Evolutionary conservation across 2,888 invertebrate genomes (phyloP).

Genomic region (Magallana nippona): DNA sequence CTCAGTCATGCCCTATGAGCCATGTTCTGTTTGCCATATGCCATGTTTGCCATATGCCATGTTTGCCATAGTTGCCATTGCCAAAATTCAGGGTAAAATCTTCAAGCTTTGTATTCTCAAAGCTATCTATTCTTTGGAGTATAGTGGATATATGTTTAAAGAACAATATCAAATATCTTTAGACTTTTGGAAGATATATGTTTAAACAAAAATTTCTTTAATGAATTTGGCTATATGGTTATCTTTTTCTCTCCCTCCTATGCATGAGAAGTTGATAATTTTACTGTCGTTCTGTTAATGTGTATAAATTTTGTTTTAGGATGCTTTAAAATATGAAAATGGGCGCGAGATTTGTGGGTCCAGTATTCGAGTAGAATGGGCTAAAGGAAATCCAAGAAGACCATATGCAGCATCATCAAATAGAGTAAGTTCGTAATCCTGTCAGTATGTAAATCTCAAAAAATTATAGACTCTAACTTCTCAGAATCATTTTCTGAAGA

Average conservation of each 20-base stretch:
- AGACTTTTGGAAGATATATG: background rate
- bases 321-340: constrained; percentile 80
- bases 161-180: background rate
- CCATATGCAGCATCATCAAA: constrained; percentile 58
- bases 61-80: constrained; percentile 12
- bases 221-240: background rate
- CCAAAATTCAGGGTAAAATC: constrained; percentile 29
- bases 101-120: constrained; percentile 28
- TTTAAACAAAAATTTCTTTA: background rate
- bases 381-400: constrained; percentile 78
- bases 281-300: background rate
- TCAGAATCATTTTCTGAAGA: background rate
- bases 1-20: constrained; percentile 31
- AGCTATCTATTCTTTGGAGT: constrained; percentile 25
- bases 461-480: background rate
- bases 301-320: constrained; percentile 67
- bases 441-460: background rate
- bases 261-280: background rate
- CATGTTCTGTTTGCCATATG: constrained; percentile 33
- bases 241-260: constrained; percentile 12
- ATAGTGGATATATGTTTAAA: background rate
- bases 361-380: constrained; percentile 80
- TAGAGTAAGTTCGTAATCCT: constrained; percentile 48
- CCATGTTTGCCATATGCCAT: constrained; percentile 27
- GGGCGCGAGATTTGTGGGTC: constrained; percentile 79